Evolutionary conservation across 2,888 invertebrate species (phyloP).

Genomic region (Lepidochrysops patricia): DNA sequence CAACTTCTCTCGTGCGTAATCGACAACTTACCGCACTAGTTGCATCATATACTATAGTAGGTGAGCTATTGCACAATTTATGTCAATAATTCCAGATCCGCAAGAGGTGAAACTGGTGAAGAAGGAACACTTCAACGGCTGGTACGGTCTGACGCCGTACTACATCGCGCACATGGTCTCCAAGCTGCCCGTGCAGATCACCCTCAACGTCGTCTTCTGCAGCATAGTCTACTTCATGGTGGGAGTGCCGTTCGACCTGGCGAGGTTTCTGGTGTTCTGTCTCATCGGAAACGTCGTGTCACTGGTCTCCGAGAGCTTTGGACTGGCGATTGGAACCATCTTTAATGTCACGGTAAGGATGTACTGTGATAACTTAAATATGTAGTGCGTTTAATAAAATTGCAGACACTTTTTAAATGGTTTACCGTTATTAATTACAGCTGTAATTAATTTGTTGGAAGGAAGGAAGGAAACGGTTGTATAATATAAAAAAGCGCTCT

Average conservation of each 20-base stretch:
- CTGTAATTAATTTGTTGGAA: background rate
- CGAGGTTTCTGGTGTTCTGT: constrained; percentile 80
- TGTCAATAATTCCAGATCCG: constrained; percentile 75
- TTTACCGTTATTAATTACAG: background rate
- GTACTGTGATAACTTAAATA: no score
- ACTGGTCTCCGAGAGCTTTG: constrained; percentile 85
- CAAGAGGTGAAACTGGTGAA: constrained; percentile 79
- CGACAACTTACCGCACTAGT: no score
- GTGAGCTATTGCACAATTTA: no score
- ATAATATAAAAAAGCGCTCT: no score
- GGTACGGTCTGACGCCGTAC: constrained; percentile 79
- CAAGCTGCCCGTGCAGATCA: constrained; percentile 75
- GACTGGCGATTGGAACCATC: constrained; percentile 82
- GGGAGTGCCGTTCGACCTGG: constrained; percentile 78
- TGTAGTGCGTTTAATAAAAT: no score
- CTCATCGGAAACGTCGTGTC: constrained; percentile 80
- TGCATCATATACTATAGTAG: no score
- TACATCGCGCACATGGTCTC: constrained; percentile 78
- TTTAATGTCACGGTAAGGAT: constrained; percentile 77
- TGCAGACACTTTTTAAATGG: no score
- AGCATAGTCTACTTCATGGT: constrained; percentile 78
- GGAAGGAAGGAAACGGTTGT: no score
- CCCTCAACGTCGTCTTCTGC: constrained; percentile 75
- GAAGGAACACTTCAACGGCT: constrained; percentile 81
- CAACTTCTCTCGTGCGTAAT: no score